Conservation (phyloP, 2,797 vertebrate genomes). For the Emydoidea blandingii region DNA sequence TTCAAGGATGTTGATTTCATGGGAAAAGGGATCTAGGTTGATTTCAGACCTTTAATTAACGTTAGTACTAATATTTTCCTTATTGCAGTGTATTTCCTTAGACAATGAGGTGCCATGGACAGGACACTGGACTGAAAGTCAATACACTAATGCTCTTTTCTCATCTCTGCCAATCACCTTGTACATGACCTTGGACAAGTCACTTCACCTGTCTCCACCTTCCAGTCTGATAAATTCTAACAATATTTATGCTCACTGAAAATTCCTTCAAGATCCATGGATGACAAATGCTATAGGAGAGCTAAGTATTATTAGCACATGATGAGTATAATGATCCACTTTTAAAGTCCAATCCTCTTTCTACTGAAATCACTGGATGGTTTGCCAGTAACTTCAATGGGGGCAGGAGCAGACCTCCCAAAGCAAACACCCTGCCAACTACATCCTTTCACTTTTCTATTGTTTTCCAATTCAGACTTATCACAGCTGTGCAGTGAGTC, state of each 20-base stretch:
- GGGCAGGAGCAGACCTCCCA: not conserved
- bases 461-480: not conserved
- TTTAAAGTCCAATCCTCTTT: not conserved
- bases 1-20: not conserved
- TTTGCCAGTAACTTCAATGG: not conserved
- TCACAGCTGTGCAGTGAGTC: not conserved
- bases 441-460: not conserved
- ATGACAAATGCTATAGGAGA: constrained; percentile 17
- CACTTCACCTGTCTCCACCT: constrained; percentile 13
- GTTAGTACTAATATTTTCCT: not conserved
- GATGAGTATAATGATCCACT: not conserved
- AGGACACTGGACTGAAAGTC: not conserved
- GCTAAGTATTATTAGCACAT: not conserved
- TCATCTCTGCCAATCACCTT: not conserved
- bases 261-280: constrained; percentile 11
- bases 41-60: not conserved
- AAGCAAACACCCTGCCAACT: not conserved
- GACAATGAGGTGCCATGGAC: not conserved
- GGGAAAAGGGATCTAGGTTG: not conserved
- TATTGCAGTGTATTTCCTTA: not conserved
- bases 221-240: not conserved
- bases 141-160: not conserved
- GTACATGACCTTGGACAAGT: not conserved
- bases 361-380: not conserved
- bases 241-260: not conserved